These are phyloP conservation scores for Pyrocoelia pectoralis DNA, from an alignment of 2,888 invertebrate species.

Conservation along the genomic window DNA sequence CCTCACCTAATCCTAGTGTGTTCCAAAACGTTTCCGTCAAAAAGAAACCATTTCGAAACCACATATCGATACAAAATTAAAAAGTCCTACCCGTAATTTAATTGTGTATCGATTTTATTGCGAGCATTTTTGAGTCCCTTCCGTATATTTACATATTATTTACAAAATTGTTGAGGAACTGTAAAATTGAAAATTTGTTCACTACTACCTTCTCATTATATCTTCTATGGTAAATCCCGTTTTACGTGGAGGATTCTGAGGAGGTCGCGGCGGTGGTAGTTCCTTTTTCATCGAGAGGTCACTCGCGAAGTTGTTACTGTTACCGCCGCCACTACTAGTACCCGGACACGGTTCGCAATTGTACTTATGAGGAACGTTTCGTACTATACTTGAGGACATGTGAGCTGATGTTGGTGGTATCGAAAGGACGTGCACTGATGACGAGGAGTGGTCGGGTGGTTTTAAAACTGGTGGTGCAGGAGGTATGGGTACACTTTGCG, in stretches of 20 bases:
- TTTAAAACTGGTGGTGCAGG: conserved; percentile 51
- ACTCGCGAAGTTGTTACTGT: conserved; percentile 52
- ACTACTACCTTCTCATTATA: conserved; percentile 82
- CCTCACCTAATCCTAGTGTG: not conserved
- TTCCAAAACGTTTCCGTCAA: no score
- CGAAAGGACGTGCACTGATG: conserved; percentile 62
- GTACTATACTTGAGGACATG: conserved; percentile 19
- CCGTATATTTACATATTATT: conserved; percentile 12
- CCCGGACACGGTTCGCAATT: conserved; percentile 16
- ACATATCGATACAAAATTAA: conserved; percentile 3
- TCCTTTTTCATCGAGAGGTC: conserved; percentile 59
- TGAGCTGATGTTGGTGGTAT: conserved; percentile 39
- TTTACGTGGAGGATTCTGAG: conserved; percentile 70
- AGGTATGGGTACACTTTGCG: conserved; percentile 47
- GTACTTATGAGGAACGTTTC: conserved; percentile 4
- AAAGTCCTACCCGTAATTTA: conserved; percentile 15
- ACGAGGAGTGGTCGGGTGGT: conserved; percentile 51
- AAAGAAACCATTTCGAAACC: no score
- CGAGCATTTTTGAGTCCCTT: conserved; percentile 26
- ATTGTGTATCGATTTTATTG: conserved; percentile 15
- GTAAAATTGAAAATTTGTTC: conserved; percentile 1
- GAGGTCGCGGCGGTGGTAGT: conserved; percentile 62
- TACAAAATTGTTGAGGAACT: conserved; percentile 22
- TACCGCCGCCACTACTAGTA: conserved; percentile 20
- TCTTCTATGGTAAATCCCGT: conserved; percentile 92